Percentiles rank a stretch among this genome's conserved stretches.
Evolutionary conservation across 23 tunicate genomes (phyloP).

Genomic region (Ascidia mentula): DNA sequence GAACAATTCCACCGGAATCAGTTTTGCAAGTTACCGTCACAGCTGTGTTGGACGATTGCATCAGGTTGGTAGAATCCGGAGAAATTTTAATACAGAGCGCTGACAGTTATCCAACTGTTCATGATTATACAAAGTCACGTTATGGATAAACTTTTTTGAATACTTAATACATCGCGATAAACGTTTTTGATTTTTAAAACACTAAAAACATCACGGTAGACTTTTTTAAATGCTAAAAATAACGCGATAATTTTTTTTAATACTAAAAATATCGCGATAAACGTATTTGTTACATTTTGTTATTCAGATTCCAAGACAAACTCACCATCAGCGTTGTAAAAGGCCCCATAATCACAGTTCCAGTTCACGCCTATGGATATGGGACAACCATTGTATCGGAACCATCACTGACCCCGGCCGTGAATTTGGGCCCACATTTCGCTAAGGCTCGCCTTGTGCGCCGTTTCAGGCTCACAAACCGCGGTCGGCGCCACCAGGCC

Average conservation of each 20-base stretch:
- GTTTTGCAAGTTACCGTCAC: constrained; percentile 48
- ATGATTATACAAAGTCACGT: neutral
- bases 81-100: neutral
- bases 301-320: constrained; percentile 79
- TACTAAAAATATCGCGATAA: neutral
- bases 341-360: constrained; percentile 77
- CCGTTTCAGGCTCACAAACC: constrained; percentile 77
- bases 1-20: constrained; percentile 72
- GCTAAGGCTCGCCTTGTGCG: constrained; percentile 59
- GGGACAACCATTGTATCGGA: constrained; percentile 84
- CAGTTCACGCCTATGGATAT: constrained; percentile 67
- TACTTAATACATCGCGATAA: neutral
- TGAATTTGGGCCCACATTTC: constrained; percentile 89
- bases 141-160: neutral
- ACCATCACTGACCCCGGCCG: constrained; percentile 65
- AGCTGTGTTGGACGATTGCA: constrained; percentile 75
- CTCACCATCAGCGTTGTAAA: constrained; percentile 72
- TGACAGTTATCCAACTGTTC: neutral
- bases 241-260: neutral
- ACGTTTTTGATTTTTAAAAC: neutral
- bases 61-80: constrained; percentile 34
- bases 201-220: neutral
- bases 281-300: neutral
- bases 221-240: neutral
- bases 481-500: constrained; percentile 84